Base-by-base conservation (phyloP, 2,797 vertebrate species). In the Setipinna tenuifilis region DNA sequence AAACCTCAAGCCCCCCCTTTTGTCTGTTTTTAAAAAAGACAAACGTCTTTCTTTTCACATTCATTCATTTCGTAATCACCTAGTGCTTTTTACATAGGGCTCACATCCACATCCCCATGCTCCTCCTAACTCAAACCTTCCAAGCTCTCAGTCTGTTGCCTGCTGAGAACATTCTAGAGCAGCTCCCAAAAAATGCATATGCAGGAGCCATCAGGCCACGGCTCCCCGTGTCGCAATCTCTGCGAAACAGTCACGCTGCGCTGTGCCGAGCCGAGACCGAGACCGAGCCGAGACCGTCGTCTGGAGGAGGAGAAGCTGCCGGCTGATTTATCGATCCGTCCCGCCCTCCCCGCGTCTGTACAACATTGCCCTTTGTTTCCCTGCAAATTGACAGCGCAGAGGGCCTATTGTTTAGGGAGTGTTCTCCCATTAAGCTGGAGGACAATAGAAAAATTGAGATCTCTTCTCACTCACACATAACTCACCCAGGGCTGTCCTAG, bases 61-160 rank as follows among this genome's bases (percentile, higher is more conserved):
- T 94, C 92, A 92, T 93, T 95, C 90, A 88, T 91, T 92, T 93
- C 93, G 92, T 44, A 19, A 35, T 41, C 93, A 93, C 91, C 95
- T 78, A 57, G 48, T 50, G 61, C 50, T 82, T 86, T 87, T 83
- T 86, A 41, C 31, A 17, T 28, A 84, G 28, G 71, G 21, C n/a
- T 78, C 6, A 75, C 28, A 35, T 75, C 28, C n/a, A n/a, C n/a
- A n/a, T n/a, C n/a, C n/a, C 28, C 41, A 17, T 6, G 71, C 71
- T 44, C 44, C 71, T 17, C 71, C 71, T 44, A 44, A 41, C 71
- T 21, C 71, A 10, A 78, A 17, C 71, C 71, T 54, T 54, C 50
- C 50, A 35, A 41, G 71, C 35, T 54, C 5, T n/a, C 31, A 78
- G 35, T 16, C 16, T 41, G 31, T 78, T 78, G 71, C 71, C 71